phyloP scores from a whole-genome alignment of 2,888 invertebrate genomes.

The Ellobium chinense region DNA sequence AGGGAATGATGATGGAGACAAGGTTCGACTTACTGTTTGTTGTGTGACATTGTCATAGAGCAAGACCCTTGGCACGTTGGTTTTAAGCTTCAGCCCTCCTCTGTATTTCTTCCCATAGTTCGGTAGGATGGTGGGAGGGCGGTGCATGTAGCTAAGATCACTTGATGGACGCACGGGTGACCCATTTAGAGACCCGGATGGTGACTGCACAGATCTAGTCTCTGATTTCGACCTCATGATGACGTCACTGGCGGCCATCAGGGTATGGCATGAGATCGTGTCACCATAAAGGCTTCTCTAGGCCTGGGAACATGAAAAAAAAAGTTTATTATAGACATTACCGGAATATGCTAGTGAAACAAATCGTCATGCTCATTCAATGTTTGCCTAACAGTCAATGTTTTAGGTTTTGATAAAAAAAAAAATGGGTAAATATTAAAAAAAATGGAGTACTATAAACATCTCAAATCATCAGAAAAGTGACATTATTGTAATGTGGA shows the following conservation, averaged over 20 bases:
- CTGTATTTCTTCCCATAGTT: slow-evolving; percentile 66
- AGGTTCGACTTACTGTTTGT: slow-evolving; percentile 49
- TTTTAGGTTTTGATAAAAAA: too few species aligned
- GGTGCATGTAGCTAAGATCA: slow-evolving; percentile 63
- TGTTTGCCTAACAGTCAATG: too few species aligned
- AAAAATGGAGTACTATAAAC: too few species aligned
- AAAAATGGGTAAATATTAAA: too few species aligned
- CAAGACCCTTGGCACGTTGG: slow-evolving; percentile 68
- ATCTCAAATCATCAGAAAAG: too few species aligned
- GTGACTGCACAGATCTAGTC: background rate
- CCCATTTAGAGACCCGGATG: background rate
- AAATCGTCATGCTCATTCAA: too few species aligned
- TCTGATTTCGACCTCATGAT: background rate
- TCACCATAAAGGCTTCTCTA: too few species aligned
- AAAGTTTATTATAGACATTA: too few species aligned
- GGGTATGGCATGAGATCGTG: too few species aligned
- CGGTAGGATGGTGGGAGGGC: slow-evolving; percentile 68
- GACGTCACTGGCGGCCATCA: background rate
- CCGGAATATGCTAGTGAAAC: too few species aligned
- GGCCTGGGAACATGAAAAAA: too few species aligned
- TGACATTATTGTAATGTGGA: too few species aligned
- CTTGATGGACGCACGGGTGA: slow-evolving; percentile 10
- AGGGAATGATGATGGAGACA: background rate
- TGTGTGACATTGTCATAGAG: slow-evolving; percentile 74
- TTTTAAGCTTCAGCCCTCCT: slow-evolving; percentile 62